Evolutionary conservation across 1,140 invertebrate genomes (phyloP).

Genomic region (Colletes gigas): DNA sequence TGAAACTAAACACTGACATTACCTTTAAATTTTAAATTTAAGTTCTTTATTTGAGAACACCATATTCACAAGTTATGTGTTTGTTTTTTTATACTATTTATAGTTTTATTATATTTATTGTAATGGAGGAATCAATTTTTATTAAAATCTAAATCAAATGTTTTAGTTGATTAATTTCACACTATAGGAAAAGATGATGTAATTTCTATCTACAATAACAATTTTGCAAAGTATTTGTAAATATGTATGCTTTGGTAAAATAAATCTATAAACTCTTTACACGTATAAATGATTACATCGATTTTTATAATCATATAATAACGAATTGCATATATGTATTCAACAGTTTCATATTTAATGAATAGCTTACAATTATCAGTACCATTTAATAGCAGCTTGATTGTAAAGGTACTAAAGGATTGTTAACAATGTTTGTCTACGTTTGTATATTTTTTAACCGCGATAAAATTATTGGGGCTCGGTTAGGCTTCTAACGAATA

Average conservation of each 20-base stretch:
- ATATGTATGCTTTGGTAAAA: conserved; percentile 74
- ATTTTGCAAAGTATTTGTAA: conserved; percentile 73
- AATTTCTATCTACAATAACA: conserved; percentile 57
- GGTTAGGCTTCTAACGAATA: background rate
- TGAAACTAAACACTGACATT: background rate
- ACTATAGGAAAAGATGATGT: conserved; percentile 44
- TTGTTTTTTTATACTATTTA: conserved; percentile 53
- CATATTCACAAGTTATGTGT: conserved; percentile 32
- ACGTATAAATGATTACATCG: conserved; percentile 47
- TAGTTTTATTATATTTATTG: conserved; percentile 41
- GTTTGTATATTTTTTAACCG: conserved; percentile 32
- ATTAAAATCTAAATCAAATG: conserved; percentile 26
- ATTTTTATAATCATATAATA: conserved; percentile 48
- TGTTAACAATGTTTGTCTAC: background rate
- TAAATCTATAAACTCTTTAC: conserved; percentile 67
- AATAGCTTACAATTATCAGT: conserved; percentile 8
- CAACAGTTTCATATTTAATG: conserved; percentile 11
- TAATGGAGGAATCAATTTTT: conserved; percentile 5
- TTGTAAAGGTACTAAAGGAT: conserved; percentile 18
- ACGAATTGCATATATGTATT: conserved; percentile 18
- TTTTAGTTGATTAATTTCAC: conserved; percentile 46
- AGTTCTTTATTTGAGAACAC: conserved; percentile 18
- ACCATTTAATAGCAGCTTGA: conserved; percentile 16
- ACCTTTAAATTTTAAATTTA: background rate
- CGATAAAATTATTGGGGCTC: conserved; percentile 30